Conservation (phyloP, 2,113 vertebrate genomes). For the Okapia johnstoni region DNA sequence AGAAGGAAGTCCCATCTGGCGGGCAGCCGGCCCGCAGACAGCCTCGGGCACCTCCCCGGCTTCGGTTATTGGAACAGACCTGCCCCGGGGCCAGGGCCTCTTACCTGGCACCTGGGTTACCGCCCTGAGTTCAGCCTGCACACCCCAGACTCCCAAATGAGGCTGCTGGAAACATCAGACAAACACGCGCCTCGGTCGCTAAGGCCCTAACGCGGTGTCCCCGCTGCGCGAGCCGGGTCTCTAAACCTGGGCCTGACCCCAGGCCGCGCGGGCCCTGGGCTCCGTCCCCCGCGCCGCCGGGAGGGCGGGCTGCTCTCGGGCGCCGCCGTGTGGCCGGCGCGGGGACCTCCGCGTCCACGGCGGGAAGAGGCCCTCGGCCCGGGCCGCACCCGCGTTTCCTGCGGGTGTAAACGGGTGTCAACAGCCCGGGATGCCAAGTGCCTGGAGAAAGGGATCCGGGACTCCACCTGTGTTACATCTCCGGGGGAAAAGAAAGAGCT, state of each 20-base stretch:
- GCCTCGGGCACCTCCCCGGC: fast-evolving
- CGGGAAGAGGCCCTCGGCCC: neutral
- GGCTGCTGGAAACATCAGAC: neutral
- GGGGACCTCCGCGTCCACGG: neutral
- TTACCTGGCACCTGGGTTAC: neutral
- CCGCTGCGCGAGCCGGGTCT: neutral
- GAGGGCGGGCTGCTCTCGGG: neutral
- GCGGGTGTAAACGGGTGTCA: neutral
- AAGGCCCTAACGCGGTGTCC: neutral
- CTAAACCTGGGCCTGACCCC: neutral
- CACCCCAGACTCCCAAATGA: neutral
- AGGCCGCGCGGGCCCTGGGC: fast-evolving
- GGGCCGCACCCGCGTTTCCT: fast-evolving
- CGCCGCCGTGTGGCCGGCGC: constrained; percentile 71
- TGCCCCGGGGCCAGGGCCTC: neutral
- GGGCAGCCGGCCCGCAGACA: neutral
- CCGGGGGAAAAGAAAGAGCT: neutral
- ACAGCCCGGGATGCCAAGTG: neutral
- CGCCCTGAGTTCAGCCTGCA: neutral
- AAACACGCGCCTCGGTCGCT: neutral
- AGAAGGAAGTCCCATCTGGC: neutral
- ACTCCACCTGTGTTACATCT: constrained; percentile 14
- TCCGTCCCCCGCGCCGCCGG: neutral
- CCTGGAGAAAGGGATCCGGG: fast-evolving
- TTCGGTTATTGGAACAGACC: neutral